Percentiles rank a stretch among this genome's conserved stretches.
Conservation (phyloP, 2,888 invertebrate species). For the Argyresthia goedartella region DNA sequence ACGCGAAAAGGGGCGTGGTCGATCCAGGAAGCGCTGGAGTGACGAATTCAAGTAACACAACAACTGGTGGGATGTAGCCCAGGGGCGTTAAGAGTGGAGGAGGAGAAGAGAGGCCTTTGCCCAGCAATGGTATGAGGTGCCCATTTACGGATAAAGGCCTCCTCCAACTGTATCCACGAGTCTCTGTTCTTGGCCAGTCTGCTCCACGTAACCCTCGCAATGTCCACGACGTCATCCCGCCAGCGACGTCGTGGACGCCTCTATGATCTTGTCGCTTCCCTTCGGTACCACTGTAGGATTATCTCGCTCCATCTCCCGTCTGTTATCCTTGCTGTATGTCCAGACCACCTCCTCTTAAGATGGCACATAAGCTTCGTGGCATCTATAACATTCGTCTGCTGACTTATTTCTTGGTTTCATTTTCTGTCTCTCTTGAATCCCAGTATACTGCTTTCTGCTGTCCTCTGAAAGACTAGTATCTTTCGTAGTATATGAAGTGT, state of each 20-base stretch:
- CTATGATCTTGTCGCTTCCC: background rate
- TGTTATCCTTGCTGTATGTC: background rate
- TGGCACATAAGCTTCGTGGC: background rate
- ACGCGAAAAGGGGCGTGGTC: too few species aligned
- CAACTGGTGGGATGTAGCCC: too few species aligned
- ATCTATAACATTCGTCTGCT: background rate
- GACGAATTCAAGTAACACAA: too few species aligned
- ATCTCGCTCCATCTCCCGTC: too few species aligned
- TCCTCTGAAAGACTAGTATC: conserved; percentile 2
- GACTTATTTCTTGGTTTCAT: background rate
- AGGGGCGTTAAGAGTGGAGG: too few species aligned
- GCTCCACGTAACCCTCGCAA: too few species aligned
- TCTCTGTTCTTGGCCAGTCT: too few species aligned
- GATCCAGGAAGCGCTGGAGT: too few species aligned
- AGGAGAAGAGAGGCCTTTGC: too few species aligned
- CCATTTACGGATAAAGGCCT: too few species aligned
- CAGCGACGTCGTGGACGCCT: background rate
- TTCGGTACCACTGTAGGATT: background rate
- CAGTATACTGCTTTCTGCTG: background rate
- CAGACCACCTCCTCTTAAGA: background rate
- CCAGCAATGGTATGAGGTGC: too few species aligned
- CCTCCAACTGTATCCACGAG: too few species aligned
- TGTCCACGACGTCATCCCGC: conserved; percentile 24
- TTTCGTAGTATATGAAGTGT: background rate
- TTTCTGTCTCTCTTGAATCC: background rate